Base-by-base conservation (phyloP, 2,888 invertebrate species). In the Frankliniella intonsa region DNA sequence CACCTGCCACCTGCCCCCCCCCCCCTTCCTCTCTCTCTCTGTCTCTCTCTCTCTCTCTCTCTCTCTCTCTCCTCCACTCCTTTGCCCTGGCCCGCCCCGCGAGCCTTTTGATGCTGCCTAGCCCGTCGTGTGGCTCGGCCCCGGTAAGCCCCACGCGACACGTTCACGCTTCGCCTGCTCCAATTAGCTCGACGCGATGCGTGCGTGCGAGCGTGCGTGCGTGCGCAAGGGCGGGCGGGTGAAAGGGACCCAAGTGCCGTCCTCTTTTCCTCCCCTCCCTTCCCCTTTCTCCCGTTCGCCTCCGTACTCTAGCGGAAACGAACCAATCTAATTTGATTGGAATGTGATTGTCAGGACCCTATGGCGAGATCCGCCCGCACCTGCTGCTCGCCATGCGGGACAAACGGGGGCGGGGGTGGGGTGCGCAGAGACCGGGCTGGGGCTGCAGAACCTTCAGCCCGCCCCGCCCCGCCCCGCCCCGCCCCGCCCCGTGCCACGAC, bases 11-110 rank as follows among this genome's bases (percentile, higher is more conserved):
- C 38, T n/a, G n/a, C 38, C 82, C 80, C n/a, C 51, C 81, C 49
- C 80, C 27, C 22, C 65, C 80, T 80, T 50, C 69, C 50, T 81
- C 81, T 49, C 80, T 51, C 81, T 83, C 80, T 65, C 79, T 81
- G n/a, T 80, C 80, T 82, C 82, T 80, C 65, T 82, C 82, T 80
- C 80, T 51, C 69, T 81, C 81, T 80, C 80, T 3, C 79, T n/a
- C 55, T 5, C 9, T 81, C 81, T 81, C 80, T 80, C 80, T 51
- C 50, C 49, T 50, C 25, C 49, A 79, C 50, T 55, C 50, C 82
- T 79, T 22, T 50, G 25, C 65, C 65, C 27, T 69, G 50, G 12
- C 62, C 62, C 55, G 5, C 51, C 81, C 38, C 55, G 55, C 38
- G n/a, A 17, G 11, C 55, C 55, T 55, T 55, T 55, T 55, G 55